Evolutionary conservation across 2,888 invertebrate genomes (phyloP), one percentile per base, ranked within the genome.

Genomic region (Trachelus stipa): DNA sequence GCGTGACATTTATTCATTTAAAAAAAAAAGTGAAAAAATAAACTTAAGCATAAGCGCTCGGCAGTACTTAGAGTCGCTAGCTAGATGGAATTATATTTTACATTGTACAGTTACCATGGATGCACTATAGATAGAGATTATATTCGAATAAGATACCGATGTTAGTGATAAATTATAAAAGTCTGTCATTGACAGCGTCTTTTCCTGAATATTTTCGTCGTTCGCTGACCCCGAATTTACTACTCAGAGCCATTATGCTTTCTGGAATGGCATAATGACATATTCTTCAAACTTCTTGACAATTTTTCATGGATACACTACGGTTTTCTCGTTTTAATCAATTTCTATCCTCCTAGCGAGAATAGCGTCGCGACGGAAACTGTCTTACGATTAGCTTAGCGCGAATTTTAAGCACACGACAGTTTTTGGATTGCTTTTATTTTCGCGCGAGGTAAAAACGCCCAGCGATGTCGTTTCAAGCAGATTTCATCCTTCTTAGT

Each of bases 31-130:
- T 68, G 35, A 68, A 15, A 40, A 73, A 69, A 73, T 34, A 34
- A 78, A 75, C 12, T 73, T 71, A 68, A 34, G 73, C 75, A 82
- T 80, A 84, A 82, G 80, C 82, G 83, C 85, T 85, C 87, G 85
- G 84, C 81, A 85, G 85, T 87, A 87, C 83, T 83, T 87, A 86
- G 87, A 87, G 82, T 87, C 83, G 87, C 89, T 88, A 89, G 90
- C 83, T 90, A 90, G 91, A 90, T 88, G 89, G 89, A 89, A 90
- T 88, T 90, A 90, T 91, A 91, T 90, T 90, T 91, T 91, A 90
- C 91, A 90, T 90, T 91, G 91, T 91, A 91, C 91, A 90, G 90
- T 87, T 84, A 85, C 83, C 81, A 81, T 87, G 82, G 83, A 85
- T 84, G 87, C 87, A 88, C 86, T 85, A 84, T 86, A 87, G 85